Conservation (phyloP, 2,113 vertebrate genomes). For the Desmodus rotundus region DNA sequence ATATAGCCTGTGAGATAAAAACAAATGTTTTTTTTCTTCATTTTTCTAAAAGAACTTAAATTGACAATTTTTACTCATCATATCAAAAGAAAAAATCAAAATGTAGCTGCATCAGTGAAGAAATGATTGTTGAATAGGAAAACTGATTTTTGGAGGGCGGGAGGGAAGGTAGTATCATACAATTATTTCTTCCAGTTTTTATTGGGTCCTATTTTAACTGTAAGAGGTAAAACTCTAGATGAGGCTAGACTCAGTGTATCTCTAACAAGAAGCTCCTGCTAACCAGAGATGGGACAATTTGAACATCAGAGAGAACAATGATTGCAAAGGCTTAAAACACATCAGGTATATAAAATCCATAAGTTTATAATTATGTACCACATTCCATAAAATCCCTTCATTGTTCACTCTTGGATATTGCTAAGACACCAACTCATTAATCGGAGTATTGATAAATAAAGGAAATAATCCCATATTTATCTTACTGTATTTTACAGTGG, state of each 20-base stretch:
- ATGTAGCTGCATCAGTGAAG: neutral
- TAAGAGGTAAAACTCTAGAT: neutral
- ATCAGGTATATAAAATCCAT: neutral
- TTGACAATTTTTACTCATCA: neutral
- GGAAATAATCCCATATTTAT: neutral
- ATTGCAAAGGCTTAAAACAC: neutral
- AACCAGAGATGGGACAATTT: neutral
- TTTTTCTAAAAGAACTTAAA: conserved; percentile 23
- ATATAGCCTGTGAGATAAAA: neutral
- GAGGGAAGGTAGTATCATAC: neutral
- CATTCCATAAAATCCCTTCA: neutral
- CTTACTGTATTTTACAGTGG: neutral
- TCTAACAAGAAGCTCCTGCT: neutral
- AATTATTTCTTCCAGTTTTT: neutral
- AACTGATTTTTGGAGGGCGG: neutral
- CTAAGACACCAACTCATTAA: neutral
- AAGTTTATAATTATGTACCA: neutral
- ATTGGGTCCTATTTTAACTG: neutral
- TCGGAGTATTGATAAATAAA: neutral
- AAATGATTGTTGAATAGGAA: neutral
- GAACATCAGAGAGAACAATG: neutral
- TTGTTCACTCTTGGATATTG: neutral
- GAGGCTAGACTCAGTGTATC: neutral
- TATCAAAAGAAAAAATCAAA: neutral
- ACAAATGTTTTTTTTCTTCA: neutral